Evolutionary conservation across 2,113 vertebrate genomes (phyloP).

Genomic region (Paedocypris sp.): DNA sequence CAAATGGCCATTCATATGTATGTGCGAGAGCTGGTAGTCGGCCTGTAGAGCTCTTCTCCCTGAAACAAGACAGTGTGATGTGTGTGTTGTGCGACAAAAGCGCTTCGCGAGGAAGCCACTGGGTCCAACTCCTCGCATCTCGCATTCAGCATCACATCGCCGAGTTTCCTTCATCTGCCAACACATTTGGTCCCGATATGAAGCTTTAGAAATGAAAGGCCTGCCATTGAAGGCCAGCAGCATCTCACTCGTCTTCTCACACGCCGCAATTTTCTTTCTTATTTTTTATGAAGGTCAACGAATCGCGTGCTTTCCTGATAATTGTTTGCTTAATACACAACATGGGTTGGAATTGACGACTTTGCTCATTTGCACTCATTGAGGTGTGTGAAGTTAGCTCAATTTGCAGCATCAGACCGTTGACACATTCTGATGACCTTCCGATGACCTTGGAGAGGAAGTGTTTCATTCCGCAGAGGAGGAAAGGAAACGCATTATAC

Average conservation of each 20-base stretch:
- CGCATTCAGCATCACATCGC: slow-evolving; percentile 67
- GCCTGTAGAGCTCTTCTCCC: slow-evolving; percentile 25
- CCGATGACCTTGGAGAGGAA: slow-evolving; percentile 68
- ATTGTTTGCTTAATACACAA: slow-evolving; percentile 83
- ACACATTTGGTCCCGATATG: slow-evolving; percentile 64
- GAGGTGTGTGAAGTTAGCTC: slow-evolving; percentile 88
- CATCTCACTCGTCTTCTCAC: slow-evolving; percentile 45
- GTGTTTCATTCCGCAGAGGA: slow-evolving; percentile 48
- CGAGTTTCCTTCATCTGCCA: slow-evolving; percentile 71
- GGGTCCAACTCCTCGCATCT: slow-evolving; percentile 27
- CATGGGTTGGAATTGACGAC: slow-evolving; percentile 67
- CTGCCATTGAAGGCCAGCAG: slow-evolving; percentile 79
- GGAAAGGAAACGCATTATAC: slow-evolving; percentile 57
- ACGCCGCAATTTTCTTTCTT: slow-evolving; percentile 62
- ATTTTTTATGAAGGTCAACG: slow-evolving; percentile 63
- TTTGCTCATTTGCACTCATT: slow-evolving; percentile 86
- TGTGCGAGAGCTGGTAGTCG: slow-evolving; percentile 20
- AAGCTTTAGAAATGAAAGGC: slow-evolving; percentile 87
- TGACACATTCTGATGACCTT: slow-evolving; percentile 67
- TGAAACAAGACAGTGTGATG: slow-evolving; percentile 44
- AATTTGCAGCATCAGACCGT: slow-evolving; percentile 80
- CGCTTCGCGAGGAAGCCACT: slow-evolving; percentile 41
- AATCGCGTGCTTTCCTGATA: slow-evolving; percentile 73
- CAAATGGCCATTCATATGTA: slow-evolving; percentile 55
- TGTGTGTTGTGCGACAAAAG: slow-evolving; percentile 63